Conservation (phyloP, 2,797 vertebrate species). For the Hydrophis major region DNA sequence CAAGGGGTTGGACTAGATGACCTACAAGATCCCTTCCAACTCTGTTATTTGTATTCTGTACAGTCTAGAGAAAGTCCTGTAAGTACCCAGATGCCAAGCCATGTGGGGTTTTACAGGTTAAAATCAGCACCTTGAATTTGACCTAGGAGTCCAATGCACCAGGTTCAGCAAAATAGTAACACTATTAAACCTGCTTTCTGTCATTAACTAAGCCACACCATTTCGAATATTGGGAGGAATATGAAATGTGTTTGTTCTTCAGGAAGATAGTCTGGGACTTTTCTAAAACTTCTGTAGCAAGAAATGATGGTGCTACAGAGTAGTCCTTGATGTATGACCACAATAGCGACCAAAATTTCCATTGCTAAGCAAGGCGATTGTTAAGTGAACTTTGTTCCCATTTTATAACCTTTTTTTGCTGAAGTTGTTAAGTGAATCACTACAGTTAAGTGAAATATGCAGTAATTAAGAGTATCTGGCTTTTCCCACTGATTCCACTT, state of each 20-base stretch:
- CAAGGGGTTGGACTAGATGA: too few relatives aligned
- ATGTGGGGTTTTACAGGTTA: background rate
- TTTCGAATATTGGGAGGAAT: background rate
- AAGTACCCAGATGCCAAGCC: background rate
- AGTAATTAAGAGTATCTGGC: background rate
- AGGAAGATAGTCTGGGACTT: background rate
- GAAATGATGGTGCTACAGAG: background rate
- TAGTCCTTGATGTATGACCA: background rate
- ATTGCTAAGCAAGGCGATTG: background rate
- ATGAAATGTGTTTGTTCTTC: background rate
- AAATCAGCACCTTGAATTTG: background rate
- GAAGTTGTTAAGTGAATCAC: background rate
- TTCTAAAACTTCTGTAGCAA: background rate
- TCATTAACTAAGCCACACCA: background rate
- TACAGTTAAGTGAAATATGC: background rate
- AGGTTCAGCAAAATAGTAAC: background rate
- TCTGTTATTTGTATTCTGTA: too few relatives aligned
- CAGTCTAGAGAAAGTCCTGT: background rate
- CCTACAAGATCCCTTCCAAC: too few relatives aligned
- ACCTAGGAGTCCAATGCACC: background rate
- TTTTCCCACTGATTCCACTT: background rate
- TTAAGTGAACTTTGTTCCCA: background rate
- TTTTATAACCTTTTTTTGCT: background rate
- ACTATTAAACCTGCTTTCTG: background rate
- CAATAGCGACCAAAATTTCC: background rate